A percentile compares a stretch with the other conserved stretches of the same genome.
phyloP scores from a whole-genome alignment of 2,113 vertebrate species.

The Brienomyrus brachyistius region DNA sequence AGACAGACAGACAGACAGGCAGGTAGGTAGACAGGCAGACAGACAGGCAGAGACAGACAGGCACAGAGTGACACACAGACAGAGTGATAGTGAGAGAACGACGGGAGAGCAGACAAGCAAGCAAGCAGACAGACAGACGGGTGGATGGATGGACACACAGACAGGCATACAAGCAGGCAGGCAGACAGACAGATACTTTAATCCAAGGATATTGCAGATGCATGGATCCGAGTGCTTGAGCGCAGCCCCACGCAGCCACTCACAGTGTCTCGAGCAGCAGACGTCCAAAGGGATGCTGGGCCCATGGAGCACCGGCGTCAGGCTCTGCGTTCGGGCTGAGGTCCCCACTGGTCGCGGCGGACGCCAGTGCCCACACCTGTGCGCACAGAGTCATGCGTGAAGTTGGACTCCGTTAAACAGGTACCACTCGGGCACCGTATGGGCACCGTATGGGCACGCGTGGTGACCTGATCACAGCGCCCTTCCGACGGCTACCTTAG shows the following conservation, averaged over 20 bases:
- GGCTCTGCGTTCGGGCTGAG: slow-evolving; percentile 87
- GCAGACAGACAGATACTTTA: background rate
- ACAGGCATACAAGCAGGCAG: background rate
- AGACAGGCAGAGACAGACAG: background rate
- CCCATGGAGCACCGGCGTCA: slow-evolving; percentile 91
- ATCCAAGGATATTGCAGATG: background rate
- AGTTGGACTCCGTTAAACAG: background rate
- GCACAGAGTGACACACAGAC: background rate
- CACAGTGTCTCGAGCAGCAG: slow-evolving; percentile 91
- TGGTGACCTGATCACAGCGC: background rate
- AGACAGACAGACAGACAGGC: background rate
- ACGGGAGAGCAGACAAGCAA: too few species aligned
- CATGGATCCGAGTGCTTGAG: background rate
- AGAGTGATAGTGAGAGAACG: background rate
- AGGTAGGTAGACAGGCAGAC: background rate
- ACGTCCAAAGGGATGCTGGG: slow-evolving; percentile 90
- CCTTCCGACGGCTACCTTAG: slow-evolving; percentile 67
- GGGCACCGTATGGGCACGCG: background rate
- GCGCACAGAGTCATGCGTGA: background rate
- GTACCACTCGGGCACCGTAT: background rate
- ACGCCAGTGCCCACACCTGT: slow-evolving; percentile 93
- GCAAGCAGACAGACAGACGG: too few species aligned
- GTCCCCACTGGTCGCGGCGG: slow-evolving; percentile 81
- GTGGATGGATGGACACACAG: too few species aligned
- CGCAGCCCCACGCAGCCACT: slow-evolving; percentile 35